These are phyloP conservation scores for Phalera bucephala DNA, from an alignment of 2,888 invertebrate genomes.

Conservation along the genomic window DNA sequence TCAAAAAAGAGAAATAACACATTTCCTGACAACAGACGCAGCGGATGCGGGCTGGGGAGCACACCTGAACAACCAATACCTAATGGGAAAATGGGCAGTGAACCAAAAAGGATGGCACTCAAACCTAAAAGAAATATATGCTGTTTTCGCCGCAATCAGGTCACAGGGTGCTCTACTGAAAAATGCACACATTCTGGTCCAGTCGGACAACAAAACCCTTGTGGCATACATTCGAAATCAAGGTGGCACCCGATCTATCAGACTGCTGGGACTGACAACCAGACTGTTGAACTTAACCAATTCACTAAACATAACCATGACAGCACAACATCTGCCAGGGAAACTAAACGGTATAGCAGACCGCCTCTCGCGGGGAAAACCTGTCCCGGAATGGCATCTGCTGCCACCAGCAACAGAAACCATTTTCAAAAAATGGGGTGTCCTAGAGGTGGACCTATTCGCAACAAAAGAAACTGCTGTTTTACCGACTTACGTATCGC, in stretches of 20 bases:
- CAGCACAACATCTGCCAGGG: not conserved
- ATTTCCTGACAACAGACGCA: no score
- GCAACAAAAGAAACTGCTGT: no score
- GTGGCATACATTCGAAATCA: not conserved
- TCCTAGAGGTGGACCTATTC: conserved; percentile 1
- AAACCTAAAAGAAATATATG: conserved; percentile 11
- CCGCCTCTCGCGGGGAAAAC: conserved; percentile 1
- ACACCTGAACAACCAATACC: conserved; percentile 2
- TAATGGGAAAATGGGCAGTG: conserved; percentile 3
- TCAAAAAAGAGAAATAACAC: not conserved
- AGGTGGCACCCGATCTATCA: not conserved
- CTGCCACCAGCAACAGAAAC: conserved; percentile 1
- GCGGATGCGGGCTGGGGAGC: no score
- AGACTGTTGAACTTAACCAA: not conserved
- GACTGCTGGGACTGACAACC: not conserved
- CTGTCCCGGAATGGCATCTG: conserved; percentile 1
- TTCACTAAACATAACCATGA: not conserved
- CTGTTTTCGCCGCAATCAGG: conserved; percentile 3
- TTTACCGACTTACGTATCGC: no score
- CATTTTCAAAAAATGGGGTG: conserved; percentile 2
- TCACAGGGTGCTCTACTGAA: not conserved
- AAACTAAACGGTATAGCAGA: not conserved
- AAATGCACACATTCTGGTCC: not conserved
- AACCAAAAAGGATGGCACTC: conserved; percentile 8
- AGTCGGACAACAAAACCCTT: not conserved